Evolutionary conservation across 1,140 invertebrate genomes (phyloP).

Genomic region (Philopotamus ludificatus): DNA sequence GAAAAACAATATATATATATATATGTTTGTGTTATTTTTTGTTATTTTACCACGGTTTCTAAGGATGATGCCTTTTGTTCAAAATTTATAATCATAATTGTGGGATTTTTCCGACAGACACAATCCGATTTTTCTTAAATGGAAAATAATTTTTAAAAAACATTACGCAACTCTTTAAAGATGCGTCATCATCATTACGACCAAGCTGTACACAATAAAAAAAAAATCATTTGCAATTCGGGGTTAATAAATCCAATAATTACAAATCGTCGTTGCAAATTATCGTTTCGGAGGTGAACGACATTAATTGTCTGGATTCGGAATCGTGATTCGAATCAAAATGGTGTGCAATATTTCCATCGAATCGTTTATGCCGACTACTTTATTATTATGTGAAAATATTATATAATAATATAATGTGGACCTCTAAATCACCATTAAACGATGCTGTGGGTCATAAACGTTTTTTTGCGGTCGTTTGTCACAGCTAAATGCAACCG

Average conservation of each 20-base stretch:
- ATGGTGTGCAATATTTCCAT: too few relatives aligned
- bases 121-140: background rate
- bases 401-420: too few relatives aligned
- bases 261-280: background rate
- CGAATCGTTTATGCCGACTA: too few relatives aligned
- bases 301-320: too few relatives aligned
- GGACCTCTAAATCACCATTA: background rate
- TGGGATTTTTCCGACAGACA: constrained; percentile 1
- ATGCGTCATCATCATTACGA: too few relatives aligned
- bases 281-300: background rate
- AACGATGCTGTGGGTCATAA: background rate
- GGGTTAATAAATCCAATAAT: background rate
- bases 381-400: too few relatives aligned
- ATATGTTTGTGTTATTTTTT: too few relatives aligned
- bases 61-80: background rate
- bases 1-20: background rate
- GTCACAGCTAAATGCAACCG: background rate
- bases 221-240: background rate
- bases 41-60: constrained; percentile 24
- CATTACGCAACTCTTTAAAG: background rate
- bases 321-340: too few relatives aligned
- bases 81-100: background rate
- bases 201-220: too few relatives aligned
- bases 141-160: background rate
- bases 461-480: background rate